phyloP scores from a whole-genome alignment of 2,113 vertebrate species.

The Calidris pygmaea region DNA sequence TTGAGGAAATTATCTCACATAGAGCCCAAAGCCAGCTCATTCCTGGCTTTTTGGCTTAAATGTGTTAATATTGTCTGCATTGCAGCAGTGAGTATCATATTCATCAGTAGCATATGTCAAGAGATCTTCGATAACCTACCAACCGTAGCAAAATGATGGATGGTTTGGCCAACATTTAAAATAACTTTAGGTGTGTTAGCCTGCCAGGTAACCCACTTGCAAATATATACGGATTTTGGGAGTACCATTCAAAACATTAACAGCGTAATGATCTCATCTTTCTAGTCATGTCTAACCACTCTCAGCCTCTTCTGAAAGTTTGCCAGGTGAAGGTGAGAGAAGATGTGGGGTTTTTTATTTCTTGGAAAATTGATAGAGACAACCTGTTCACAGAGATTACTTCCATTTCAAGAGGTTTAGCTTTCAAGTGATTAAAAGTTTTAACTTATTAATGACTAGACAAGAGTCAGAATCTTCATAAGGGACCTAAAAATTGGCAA shows the following conservation, averaged over 20 bases:
- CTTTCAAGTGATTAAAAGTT: background rate
- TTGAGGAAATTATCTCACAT: background rate
- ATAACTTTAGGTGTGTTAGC: background rate
- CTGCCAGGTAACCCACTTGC: background rate
- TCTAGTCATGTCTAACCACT: background rate
- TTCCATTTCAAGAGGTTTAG: background rate
- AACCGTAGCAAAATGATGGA: background rate
- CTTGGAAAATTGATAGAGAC: background rate
- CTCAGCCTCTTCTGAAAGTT: background rate
- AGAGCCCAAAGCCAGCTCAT: background rate
- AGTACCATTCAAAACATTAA: background rate
- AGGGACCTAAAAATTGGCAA: background rate
- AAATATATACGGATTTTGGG: background rate
- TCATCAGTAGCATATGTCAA: background rate
- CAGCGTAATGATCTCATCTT: background rate
- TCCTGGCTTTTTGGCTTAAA: background rate
- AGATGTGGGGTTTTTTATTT: background rate
- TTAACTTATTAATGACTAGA: background rate
- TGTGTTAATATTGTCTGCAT: background rate
- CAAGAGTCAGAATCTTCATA: background rate
- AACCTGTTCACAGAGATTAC: background rate
- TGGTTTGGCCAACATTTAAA: background rate
- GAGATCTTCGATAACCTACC: background rate
- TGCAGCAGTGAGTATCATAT: background rate
- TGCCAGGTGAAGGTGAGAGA: background rate